Base-by-base conservation (phyloP, 2,888 invertebrate species). In the Pomacea canaliculata region DNA sequence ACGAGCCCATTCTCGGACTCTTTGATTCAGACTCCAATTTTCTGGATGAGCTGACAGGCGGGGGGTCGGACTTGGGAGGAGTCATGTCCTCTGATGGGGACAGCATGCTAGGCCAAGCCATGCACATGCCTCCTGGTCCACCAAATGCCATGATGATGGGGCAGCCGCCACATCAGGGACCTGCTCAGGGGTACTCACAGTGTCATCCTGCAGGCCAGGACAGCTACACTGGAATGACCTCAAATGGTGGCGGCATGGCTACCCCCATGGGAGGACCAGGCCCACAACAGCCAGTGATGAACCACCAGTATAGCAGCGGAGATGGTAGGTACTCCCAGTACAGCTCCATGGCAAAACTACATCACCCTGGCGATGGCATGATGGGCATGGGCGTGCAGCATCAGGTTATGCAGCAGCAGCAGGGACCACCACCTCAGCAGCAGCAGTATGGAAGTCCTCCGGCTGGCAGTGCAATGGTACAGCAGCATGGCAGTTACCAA, bases 21-120 rank as follows among this genome's bases (percentile, higher is more conserved):
- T 86, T 87, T 82, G 87, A 86, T 72, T 80, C 83, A 60, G 87
- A 88, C 71, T 78, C 83, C 23, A 83, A 84, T 69, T 87, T 88
- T 79, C 78, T 88, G 76, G 86, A 86, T 79, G 88, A 88, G 73
- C 81, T 88, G 74, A 82, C 86, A 1, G 80, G 79, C 51, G 82
- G 79, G n/a, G 72, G 71, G 18, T 68, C 74, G 9, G 78, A 76
- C 19, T n/a, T 79, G 62, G 78, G 77, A 9, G 63, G 72, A 23
- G 63, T 80, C 8, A 72, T 76, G 70, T 76, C 78, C 19, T 73
- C 80, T 16, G 79, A 71, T 19, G 78, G 79, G 48, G 80, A 77
- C 46, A 73, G 80, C n/a, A 76, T 82, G 60, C 78, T 82, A 69
- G 78, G 74, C 46, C 76, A 68, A 51, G 37, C 72, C 19, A 67